Evolutionary conservation across 2,797 vertebrate genomes (phyloP).

Genomic region (Pitangus sulphuratus): DNA sequence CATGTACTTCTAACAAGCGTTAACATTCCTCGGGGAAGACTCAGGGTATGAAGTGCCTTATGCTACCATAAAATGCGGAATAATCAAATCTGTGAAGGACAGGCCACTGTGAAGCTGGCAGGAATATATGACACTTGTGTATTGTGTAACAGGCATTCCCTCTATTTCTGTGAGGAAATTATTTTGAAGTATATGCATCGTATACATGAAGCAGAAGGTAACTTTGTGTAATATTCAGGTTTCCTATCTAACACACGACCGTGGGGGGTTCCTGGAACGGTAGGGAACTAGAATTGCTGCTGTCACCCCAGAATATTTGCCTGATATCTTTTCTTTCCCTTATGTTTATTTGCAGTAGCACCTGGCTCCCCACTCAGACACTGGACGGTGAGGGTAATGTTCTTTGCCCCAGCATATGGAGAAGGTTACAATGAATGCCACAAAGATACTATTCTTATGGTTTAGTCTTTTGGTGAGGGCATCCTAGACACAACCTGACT

Average conservation of each 20-base stretch:
- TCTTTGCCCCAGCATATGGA: neutral
- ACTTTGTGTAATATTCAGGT: neutral
- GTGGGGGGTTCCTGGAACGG: neutral
- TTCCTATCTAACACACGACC: neutral
- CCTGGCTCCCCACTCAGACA: neutral
- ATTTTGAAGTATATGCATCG: neutral
- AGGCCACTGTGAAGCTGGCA: neutral
- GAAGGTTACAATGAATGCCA: neutral
- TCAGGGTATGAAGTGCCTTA: conserved; percentile 16
- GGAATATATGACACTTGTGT: neutral
- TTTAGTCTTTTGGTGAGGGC: neutral
- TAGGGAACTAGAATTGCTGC: neutral
- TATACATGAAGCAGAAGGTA: neutral
- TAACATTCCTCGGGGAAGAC: conserved; percentile 1
- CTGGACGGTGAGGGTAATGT: neutral
- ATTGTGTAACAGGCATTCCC: neutral
- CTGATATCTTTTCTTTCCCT: neutral
- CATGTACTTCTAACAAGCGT: conserved; percentile 22
- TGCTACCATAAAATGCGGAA: neutral
- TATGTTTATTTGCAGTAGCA: neutral
- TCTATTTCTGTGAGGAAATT: neutral
- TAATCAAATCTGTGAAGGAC: conserved; percentile 38
- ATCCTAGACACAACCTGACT: neutral
- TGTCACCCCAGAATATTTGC: neutral
- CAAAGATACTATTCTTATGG: neutral